Evolutionary conservation across 2,797 vertebrate species (phyloP).

Genomic region (Sebastes aleutianus): DNA sequence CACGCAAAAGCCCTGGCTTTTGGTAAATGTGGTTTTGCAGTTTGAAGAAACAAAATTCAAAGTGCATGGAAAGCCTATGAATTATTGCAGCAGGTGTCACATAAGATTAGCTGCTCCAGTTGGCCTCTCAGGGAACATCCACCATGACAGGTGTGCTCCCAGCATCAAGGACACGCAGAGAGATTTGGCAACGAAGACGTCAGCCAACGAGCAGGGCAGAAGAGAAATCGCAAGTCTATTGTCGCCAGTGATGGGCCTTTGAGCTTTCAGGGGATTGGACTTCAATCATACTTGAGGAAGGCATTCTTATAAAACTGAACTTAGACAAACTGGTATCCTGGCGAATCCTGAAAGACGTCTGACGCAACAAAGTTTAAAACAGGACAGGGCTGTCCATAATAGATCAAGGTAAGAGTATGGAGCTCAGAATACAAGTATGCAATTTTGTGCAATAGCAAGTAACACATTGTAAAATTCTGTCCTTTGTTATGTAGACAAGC

Average conservation of each 20-base stretch:
- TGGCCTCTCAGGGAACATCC: conserved; percentile 76
- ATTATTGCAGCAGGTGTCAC: conserved; percentile 81
- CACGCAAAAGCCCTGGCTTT: conserved; percentile 10
- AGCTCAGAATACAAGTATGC: conserved; percentile 58
- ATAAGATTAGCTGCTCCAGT: conserved; percentile 79
- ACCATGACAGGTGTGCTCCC: conserved; percentile 79
- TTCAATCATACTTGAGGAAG: conserved; percentile 64
- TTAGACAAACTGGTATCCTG: conserved; percentile 62
- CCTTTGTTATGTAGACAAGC: conserved; percentile 57
- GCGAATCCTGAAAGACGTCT: conserved; percentile 61
- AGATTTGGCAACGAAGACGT: conserved; percentile 67
- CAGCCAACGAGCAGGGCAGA: conserved; percentile 47
- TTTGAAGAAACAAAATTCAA: conserved; percentile 62
- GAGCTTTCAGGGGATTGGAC: conserved; percentile 63
- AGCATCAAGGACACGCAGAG: conserved; percentile 67
- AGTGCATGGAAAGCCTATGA: conserved; percentile 72
- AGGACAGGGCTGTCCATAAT: conserved; percentile 70
- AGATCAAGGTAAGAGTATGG: conserved; percentile 67
- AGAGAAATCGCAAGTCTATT: conserved; percentile 62
- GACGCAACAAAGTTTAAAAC: conserved; percentile 71
- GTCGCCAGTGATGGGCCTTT: conserved; percentile 59
- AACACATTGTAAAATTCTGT: conserved; percentile 45
- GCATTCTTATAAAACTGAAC: conserved; percentile 57
- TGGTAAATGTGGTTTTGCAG: conserved; percentile 44
- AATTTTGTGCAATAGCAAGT: conserved; percentile 70